These are phyloP conservation scores for Epinotia nisella DNA, from an alignment of 2,888 invertebrate genomes.

Conservation along the genomic window DNA sequence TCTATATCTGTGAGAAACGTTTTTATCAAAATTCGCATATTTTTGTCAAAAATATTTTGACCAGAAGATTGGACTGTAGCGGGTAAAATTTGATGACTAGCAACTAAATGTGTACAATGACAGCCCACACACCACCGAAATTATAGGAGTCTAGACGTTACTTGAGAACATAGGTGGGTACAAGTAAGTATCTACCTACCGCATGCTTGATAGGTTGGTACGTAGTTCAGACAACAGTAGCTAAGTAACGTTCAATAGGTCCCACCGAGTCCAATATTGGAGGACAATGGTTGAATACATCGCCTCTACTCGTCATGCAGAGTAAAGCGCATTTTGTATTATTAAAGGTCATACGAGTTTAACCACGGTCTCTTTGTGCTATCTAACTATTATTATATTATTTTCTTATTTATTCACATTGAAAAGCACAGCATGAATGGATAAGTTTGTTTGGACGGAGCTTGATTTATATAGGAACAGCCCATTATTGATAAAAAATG, in stretches of 20 bases:
- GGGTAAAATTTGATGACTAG: background rate
- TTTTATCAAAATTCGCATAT: background rate
- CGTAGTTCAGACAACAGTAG: conserved; percentile 37
- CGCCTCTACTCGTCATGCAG: conserved; percentile 44
- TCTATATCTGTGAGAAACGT: background rate
- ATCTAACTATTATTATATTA: no score
- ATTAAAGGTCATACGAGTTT: conserved; percentile 41
- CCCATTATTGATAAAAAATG: conserved; percentile 14
- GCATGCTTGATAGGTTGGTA: conserved; percentile 20
- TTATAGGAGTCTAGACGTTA: conserved; percentile 19
- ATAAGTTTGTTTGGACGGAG: background rate
- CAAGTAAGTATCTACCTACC: background rate
- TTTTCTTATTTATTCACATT: conserved; percentile 20
- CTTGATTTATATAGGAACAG: conserved; percentile 8
- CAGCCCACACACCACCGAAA: conserved; percentile 18
- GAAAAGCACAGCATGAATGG: conserved; percentile 26
- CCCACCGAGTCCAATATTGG: conserved; percentile 69
- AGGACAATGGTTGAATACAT: conserved; percentile 71
- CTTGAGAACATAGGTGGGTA: background rate
- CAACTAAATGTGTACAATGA: background rate
- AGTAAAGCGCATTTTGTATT: conserved; percentile 38
- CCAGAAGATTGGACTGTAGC: background rate
- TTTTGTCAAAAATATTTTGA: background rate
- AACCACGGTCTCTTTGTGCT: conserved; percentile 45
- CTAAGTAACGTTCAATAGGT: conserved; percentile 62